Conservation (phyloP, 1,140 invertebrate genomes). For the Hermetia illucens region DNA sequence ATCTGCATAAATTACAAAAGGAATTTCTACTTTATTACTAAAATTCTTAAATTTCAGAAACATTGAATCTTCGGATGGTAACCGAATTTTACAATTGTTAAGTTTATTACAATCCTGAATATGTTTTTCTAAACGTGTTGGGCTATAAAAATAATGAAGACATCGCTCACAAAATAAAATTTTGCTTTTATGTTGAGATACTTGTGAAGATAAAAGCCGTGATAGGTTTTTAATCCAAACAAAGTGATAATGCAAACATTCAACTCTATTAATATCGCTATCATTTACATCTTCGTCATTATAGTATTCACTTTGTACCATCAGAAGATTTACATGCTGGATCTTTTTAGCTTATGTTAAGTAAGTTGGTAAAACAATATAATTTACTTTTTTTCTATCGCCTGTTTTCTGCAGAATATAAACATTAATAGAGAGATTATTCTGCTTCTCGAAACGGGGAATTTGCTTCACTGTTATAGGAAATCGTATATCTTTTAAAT, state of each 20-base stretch:
- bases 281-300: too few relatives aligned
- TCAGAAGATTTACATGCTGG: conserved; percentile 6
- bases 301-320: too few relatives aligned
- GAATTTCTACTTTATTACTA: conserved; percentile 14
- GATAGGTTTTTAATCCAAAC: conserved; percentile 9
- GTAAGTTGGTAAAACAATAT: conserved; percentile 3
- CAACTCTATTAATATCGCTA: too few relatives aligned
- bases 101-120: conserved; percentile 8
- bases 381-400: too few relatives aligned
- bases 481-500: too few relatives aligned
- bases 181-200: conserved; percentile 10
- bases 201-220: conserved; percentile 12
- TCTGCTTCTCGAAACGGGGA: too few relatives aligned
- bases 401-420: too few relatives aligned
- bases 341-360: neutral
- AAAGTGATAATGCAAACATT: conserved; percentile 7
- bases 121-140: conserved; percentile 12
- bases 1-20: conserved; percentile 24
- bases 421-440: too few relatives aligned
- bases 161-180: conserved; percentile 16
- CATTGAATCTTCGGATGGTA: conserved; percentile 10
- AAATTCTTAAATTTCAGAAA: conserved; percentile 17
- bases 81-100: conserved; percentile 10
- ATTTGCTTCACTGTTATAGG: too few relatives aligned
- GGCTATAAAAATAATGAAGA: conserved; percentile 11